Evolutionary conservation across 64 coral and sea anemone genomes (phyloP), one percentile per base, ranked within the genome.

Genomic region (Pocillopora damicornis): DNA sequence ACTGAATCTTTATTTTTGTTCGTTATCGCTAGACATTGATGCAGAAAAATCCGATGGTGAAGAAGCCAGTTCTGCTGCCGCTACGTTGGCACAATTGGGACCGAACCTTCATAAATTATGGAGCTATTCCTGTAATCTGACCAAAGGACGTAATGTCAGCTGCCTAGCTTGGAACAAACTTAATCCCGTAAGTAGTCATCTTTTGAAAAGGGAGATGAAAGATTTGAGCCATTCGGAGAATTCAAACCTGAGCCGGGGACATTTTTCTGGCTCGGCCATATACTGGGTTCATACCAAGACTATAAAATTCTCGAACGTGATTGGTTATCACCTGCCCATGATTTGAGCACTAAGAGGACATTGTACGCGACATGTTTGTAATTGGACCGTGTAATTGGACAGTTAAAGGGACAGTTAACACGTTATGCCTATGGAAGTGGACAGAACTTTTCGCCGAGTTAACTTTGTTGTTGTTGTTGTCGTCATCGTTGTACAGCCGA

Each of bases 131-230:
- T 99, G 97, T 88, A 78, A 80, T 15, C 37, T 99, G 63, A 99
- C 93, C 35, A 99, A 99, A 75, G 93, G 93, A 36, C 88, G 90
- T 45, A 99, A 99, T 89, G 90, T 99, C 75, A 99, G 97, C 86
- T 99, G 97, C 56, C 81, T 95, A 58, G 93, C 97, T 20, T 99
- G 97, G 97, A 99, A 99, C 88, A 95, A 95, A 59, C 88, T 85
- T 30, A 95, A 98, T 66, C 85, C 90, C 57, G 95, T 98, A 60
- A 87, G 95, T 90, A 74, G 17, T 17, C 11, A 66, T 79, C 42
- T 51, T 79, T 65, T 38, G 15, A 17, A 30, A 61, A 2, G 20
- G 42, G 63, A 13, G 12, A 35, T 11, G 65, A 63, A 1, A 45
- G 6, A 13, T 15, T 35, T 9, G 71, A 37, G 35, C 1, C 5